phyloP scores from a whole-genome alignment of 2,888 invertebrate genomes.

The Macaria notata region DNA sequence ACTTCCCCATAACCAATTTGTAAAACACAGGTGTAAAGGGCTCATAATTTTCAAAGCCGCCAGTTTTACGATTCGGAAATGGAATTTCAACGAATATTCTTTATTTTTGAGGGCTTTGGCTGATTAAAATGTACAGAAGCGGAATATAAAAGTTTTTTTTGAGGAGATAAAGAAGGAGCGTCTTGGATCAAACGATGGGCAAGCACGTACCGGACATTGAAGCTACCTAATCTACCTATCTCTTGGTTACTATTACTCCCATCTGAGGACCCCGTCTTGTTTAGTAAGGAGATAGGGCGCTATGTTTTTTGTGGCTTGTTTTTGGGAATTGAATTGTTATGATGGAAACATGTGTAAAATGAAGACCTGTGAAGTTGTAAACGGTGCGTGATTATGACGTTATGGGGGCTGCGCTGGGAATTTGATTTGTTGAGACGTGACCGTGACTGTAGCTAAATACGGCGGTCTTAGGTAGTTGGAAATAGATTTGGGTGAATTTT shows the following conservation, averaged over 20 bases:
- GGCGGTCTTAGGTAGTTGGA: too few relatives aligned
- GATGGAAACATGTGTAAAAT: conserved; percentile 51
- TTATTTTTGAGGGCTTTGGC: conserved; percentile 49
- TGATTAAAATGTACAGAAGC: conserved; percentile 80
- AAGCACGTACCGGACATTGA: conserved; percentile 71
- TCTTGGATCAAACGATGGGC: conserved; percentile 62
- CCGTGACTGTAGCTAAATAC: conserved; percentile 32
- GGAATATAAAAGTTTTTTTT: conserved; percentile 66
- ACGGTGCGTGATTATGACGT: conserved; percentile 58
- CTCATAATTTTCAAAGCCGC: conserved; percentile 56
- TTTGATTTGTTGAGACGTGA: conserved; percentile 46
- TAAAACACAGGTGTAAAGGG: conserved; percentile 41
- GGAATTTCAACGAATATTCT: conserved; percentile 67
- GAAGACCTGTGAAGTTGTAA: conserved; percentile 45
- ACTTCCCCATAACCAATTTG: conserved; percentile 25
- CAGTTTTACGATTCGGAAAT: conserved; percentile 66
- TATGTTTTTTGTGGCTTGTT: conserved; percentile 67
- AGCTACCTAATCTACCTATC: conserved; percentile 48
- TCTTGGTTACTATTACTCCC: conserved; percentile 1
- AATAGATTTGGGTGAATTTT: too few relatives aligned
- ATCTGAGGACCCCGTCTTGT: conserved; percentile 35
- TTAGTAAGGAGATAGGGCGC: conserved; percentile 60
- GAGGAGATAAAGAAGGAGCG: conserved; percentile 65
- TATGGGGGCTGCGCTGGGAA: conserved; percentile 43
- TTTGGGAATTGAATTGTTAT: conserved; percentile 63